These are phyloP conservation scores for Podarcis muralis DNA, from an alignment of 2,113 vertebrate genomes.

Conservation along the genomic window DNA sequence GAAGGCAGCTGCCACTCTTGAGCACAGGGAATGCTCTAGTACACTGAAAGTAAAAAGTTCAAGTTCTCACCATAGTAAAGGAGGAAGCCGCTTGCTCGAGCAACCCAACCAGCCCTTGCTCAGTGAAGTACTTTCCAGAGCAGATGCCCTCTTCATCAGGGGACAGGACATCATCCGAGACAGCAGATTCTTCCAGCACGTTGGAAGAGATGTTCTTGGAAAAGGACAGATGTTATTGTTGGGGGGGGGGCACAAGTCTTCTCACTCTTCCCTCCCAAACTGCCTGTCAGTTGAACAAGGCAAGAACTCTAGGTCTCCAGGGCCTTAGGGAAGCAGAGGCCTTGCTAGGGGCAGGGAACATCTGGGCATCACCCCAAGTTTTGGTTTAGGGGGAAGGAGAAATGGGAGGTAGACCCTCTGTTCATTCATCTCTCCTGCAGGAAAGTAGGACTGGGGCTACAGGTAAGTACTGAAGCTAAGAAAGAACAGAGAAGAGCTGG, in stretches of 20 bases:
- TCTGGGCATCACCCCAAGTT: too few relatives aligned
- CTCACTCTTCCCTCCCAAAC: neutral
- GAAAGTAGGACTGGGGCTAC: neutral
- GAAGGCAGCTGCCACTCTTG: too few relatives aligned
- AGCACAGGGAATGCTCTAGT: neutral
- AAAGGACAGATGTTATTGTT: neutral
- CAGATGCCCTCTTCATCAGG: slow-evolving; percentile 94
- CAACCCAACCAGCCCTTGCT: slow-evolving; percentile 88
- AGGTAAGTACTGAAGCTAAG: neutral
- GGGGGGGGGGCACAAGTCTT: neutral
- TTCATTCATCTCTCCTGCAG: neutral
- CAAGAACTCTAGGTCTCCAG: too few relatives aligned
- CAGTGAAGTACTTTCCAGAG: slow-evolving; percentile 90
- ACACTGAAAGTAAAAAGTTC: neutral
- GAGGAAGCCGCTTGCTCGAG: slow-evolving; percentile 88
- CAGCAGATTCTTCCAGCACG: slow-evolving; percentile 89
- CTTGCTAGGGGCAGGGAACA: neutral
- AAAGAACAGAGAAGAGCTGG: neutral
- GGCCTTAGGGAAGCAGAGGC: neutral
- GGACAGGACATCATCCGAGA: slow-evolving; percentile 90
- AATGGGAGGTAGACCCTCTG: neutral
- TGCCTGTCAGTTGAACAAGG: neutral
- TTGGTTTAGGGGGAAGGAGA: neutral
- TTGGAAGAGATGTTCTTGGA: slow-evolving; percentile 88
- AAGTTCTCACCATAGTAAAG: slow-evolving; percentile 85